A percentile compares a stretch with the other conserved stretches of the same genome.
These are phyloP conservation scores for Porites evermanni DNA, from an alignment of 92 coral and sea anemone species.

Conservation along the genomic window DNA sequence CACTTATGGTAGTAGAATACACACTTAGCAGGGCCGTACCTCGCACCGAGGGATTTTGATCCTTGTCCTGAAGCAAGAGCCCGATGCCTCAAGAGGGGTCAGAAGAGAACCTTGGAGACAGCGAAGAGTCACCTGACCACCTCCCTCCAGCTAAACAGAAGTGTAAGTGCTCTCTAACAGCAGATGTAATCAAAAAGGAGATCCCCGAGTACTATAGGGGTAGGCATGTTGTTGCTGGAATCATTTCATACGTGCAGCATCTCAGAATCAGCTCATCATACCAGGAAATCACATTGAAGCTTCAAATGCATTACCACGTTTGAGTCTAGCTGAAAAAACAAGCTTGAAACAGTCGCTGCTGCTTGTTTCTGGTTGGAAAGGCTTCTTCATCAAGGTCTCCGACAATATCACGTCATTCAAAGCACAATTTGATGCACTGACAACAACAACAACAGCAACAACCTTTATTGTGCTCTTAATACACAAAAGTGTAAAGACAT, in stretches of 20 bases:
- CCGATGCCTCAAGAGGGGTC: not conserved
- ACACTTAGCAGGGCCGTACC: conserved; percentile 48
- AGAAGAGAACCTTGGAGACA: conserved; percentile 13
- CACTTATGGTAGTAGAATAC: conserved; percentile 50
- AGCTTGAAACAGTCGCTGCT: too few species aligned
- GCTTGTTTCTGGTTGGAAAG: too few species aligned
- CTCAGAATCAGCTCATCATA: conserved; percentile 53
- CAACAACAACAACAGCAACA: too few species aligned
- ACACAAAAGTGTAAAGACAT: too few species aligned
- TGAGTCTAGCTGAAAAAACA: conserved; percentile 64
- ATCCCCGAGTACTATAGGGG: conserved; percentile 62
- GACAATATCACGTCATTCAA: too few species aligned
- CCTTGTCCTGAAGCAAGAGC: conserved; percentile 43
- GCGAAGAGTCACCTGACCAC: conserved; percentile 23
- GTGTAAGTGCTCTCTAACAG: conserved; percentile 55
- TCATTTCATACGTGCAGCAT: conserved; percentile 50
- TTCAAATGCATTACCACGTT: conserved; percentile 50
- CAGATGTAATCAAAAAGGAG: conserved; percentile 51
- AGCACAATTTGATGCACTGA: too few species aligned
- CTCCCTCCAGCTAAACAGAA: conserved; percentile 46
- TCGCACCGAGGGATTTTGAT: conserved; percentile 37
- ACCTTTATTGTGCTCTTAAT: too few species aligned
- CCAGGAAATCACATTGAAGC: conserved; percentile 32
- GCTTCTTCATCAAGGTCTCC: too few species aligned
- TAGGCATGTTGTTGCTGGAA: conserved; percentile 62